Evolutionary conservation across 2,888 invertebrate species (phyloP), one percentile per base, ranked within the genome.

Genomic region (Formica aserva): DNA sequence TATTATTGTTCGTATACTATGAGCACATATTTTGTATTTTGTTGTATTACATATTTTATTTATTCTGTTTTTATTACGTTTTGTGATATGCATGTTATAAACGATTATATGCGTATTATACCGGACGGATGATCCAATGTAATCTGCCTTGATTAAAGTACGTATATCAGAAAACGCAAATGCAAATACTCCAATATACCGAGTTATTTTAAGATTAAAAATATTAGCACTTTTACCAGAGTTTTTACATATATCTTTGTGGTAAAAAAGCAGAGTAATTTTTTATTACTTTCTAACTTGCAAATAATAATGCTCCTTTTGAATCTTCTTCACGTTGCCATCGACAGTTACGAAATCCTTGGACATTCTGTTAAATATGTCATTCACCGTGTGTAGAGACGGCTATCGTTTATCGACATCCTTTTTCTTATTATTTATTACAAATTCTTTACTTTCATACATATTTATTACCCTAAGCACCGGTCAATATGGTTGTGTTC

Each of bases 281-380:
- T 22, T 22, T 22, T 22, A 22, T 22, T 22, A 22, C 22, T 0
- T 22, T 22, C 0, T 22, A 22, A 22, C 22, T 22, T 22, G 22
- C 22, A 22, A 22, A 22, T 22, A 22, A 22, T 22, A 22, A 22
- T 22, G 22, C 94, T 97, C 97, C 88, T 95, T 95, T 90, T 96
- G 94, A 72, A 92, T 89, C 86, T 92, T 94, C 65, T 92, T 94
- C 55, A 93, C 90, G 35, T 92, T 92, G 4, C 94, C 93, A 80
- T 95, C 95, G 67, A 95, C 91, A 86, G 93, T 95, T 65, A 93
- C 89, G 72, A 94, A 91, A 88, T 95, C 95, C 87, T 94, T 94
- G 81, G 93, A 92, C 94, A 94, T 94, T 85, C 89, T 93, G 63
- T 80, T 55, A 6, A 80, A 76, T n/a, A 60, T 84, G 29, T 84